Evolutionary conservation across 1,140 invertebrate species (phyloP), one percentile per base, ranked within the genome.

Genomic region (Dendrolimus punctatus): DNA sequence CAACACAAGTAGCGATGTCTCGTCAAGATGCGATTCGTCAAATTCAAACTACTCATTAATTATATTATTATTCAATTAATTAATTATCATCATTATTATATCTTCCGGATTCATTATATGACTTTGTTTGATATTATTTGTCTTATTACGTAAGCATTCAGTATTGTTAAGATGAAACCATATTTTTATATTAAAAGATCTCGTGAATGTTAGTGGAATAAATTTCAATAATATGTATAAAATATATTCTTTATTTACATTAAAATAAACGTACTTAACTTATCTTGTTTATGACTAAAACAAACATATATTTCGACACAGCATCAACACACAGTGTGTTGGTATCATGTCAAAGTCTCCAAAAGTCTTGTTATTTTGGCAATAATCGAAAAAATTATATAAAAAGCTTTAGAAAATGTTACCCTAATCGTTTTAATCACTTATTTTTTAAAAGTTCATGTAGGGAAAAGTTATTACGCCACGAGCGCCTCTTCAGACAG

Each of bases 401-500:
- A 23, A 23, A 23, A 23, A 23, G 23, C 23, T 23, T 23, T 23
- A 23, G 23, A 2, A 23, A 23, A 23, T 23, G 23, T 23, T 23
- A 23, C 23, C 23, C 23, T 23, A 23, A 23, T 23, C 23, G 23
- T 23, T 23, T 23, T 23, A 23, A 23, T 23, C 23, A 23, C 23
- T 23, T 23, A 44, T 51, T 36, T 23, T 44, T 44, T 7, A 6
- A 44, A 42, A 43, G 36, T 42, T 2, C 39, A 42, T 40, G 44
- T 36, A 60, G 9, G 53, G 37, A 8, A 23, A 40, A 10, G 41
- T 40, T 44, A 41, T 38, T 39, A 5, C 8, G 40, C 56, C 47
- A 62, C 53, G 67, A 81, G 78, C 80, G 75, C 63, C 73, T 77
- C 78, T 77, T 80, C 64, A 80, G 64, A 77, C 73, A 81, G 71